These are phyloP conservation scores for Hypercompe scribonia DNA, from an alignment of 2,888 invertebrate species.

Conservation along the genomic window DNA sequence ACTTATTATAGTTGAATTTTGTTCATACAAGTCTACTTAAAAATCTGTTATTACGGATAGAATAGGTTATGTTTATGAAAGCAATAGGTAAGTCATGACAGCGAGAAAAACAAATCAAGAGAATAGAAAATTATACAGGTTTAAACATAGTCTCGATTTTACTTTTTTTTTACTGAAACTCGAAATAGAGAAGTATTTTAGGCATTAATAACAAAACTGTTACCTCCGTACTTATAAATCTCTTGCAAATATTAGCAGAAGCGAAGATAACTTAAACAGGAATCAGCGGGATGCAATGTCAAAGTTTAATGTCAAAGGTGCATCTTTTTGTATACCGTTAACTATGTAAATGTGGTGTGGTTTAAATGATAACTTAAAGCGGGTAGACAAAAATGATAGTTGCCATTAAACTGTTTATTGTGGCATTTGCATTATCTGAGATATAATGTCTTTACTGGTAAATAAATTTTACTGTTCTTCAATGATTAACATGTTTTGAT, in stretches of 20 bases:
- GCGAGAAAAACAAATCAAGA: background rate
- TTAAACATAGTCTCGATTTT: background rate
- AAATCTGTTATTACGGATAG: too few species aligned
- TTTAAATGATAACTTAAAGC: slow-evolving; percentile 12
- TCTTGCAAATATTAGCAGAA: slow-evolving; percentile 12
- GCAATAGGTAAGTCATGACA: background rate
- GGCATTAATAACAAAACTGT: slow-evolving; percentile 2
- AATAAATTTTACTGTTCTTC: background rate
- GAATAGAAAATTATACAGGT: background rate
- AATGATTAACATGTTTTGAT: background rate
- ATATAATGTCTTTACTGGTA: too few species aligned
- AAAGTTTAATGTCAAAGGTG: slow-evolving; percentile 47
- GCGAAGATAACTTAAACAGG: slow-evolving; percentile 14
- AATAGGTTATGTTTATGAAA: too few species aligned
- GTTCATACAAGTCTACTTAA: too few species aligned
- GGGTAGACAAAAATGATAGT: background rate
- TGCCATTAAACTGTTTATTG: background rate
- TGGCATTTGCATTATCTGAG: background rate
- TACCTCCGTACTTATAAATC: too few species aligned
- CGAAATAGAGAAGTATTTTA: background rate
- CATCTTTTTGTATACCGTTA: slow-evolving; percentile 50
- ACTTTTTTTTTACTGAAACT: background rate
- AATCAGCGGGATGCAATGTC: slow-evolving; percentile 26
- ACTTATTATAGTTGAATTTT: too few species aligned
- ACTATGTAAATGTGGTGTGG: slow-evolving; percentile 34